A percentile compares a stretch with the other conserved stretches of the same genome.
Conservation (phyloP, 2,797 vertebrate genomes). For the Sciaenops ocellatus region DNA sequence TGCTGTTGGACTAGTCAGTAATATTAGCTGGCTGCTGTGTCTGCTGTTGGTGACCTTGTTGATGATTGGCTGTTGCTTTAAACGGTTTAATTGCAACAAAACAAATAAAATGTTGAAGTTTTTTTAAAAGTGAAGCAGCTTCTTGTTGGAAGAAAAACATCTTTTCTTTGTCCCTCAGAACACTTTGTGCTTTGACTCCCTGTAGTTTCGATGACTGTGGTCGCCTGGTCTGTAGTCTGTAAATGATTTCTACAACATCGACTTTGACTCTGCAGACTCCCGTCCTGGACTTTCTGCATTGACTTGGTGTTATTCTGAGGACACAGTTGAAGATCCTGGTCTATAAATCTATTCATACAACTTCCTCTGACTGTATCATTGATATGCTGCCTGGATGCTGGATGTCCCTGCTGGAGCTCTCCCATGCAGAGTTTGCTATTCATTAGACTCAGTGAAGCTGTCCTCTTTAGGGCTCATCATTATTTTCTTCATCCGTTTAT, state of each 20-base stretch:
- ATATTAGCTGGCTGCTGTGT: too few relatives aligned
- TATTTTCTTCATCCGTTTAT: too few relatives aligned
- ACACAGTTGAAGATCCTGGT: not conserved
- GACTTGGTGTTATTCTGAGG: not conserved
- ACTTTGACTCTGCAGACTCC: not conserved
- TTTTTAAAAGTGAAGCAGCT: too few relatives aligned
- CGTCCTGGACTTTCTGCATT: too few relatives aligned
- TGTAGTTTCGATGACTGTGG: not conserved
- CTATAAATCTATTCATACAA: not conserved
- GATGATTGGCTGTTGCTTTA: too few relatives aligned
- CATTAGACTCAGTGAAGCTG: not conserved
- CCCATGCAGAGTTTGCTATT: not conserved
- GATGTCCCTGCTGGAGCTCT: not conserved
- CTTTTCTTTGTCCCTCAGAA: not conserved
- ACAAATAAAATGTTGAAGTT: too few relatives aligned
- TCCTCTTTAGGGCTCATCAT: too few relatives aligned
- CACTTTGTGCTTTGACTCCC: not conserved
- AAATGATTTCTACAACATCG: not conserved
- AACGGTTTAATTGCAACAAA: too few relatives aligned
- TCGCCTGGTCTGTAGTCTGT: not conserved
- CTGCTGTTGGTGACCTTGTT: too few relatives aligned
- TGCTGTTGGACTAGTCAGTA: too few relatives aligned
- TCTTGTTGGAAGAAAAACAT: too few relatives aligned
- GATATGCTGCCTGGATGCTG: not conserved
- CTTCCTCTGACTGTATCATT: not conserved